Evolutionary conservation across 2,113 vertebrate genomes (phyloP).

Genomic region (Acanthochromis polyacanthus): DNA sequence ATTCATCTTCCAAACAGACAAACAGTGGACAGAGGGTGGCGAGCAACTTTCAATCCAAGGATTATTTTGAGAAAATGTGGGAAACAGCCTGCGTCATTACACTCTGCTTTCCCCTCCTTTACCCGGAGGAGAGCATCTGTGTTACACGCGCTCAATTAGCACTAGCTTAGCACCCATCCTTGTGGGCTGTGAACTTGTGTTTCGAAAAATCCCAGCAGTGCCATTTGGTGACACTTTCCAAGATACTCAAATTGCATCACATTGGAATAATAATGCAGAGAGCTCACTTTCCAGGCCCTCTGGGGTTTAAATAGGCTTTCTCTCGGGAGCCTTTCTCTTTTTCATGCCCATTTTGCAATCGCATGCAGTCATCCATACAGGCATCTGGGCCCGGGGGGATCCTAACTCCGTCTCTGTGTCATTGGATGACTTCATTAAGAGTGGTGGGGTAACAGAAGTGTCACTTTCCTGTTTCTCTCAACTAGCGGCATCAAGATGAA

Average conservation of each 20-base stretch:
- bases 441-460: conserved; percentile 24
- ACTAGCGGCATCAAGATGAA: conserved; percentile 31
- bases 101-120: conserved; percentile 15
- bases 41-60: background rate
- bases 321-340: conserved; percentile 38
- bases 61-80: conserved; percentile 52
- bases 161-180: conserved; percentile 59
- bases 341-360: conserved; percentile 26
- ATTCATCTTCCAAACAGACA: background rate
- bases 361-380: conserved; percentile 41
- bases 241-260: conserved; percentile 45
- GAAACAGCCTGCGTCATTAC: conserved; percentile 45
- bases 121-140: conserved; percentile 69
- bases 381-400: conserved; percentile 34
- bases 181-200: conserved; percentile 54
- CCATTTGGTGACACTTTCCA: conserved; percentile 66
- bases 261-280: conserved; percentile 48
- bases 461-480: conserved; percentile 43
- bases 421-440: conserved; percentile 59
- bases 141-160: conserved; percentile 63
- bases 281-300: conserved; percentile 19
- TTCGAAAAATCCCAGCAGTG: conserved; percentile 55
- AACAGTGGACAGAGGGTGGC: background rate
- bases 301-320: conserved; percentile 42
- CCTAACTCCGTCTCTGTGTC: conserved; percentile 38